Evolutionary conservation across 1,140 invertebrate species (phyloP).

Genomic region (Heliconius himera): DNA sequence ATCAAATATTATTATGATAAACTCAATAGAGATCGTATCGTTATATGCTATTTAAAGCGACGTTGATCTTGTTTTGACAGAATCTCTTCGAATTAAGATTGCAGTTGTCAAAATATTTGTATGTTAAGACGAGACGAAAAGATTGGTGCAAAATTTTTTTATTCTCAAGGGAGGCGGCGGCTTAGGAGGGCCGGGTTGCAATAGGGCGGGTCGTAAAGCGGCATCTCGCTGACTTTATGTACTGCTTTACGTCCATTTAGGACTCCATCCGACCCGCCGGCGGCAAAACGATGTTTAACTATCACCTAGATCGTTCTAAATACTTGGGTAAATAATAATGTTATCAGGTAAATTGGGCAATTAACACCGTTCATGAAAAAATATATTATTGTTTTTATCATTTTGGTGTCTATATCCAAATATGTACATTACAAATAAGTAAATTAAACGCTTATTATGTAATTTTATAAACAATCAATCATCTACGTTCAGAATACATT

Average conservation of each 20-base stretch:
- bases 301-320: conserved; percentile 31
- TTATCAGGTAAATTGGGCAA: not conserved
- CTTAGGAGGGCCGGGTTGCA: conserved; percentile 4
- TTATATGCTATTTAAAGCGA: conserved; percentile 47
- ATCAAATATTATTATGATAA: conserved; percentile 57
- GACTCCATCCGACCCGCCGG: conserved; percentile 41
- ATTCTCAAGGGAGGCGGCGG: conserved; percentile 26
- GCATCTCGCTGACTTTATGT: conserved; percentile 54
- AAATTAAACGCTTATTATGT: not conserved
- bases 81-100: conserved; percentile 35
- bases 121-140: not conserved
- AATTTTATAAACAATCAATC: conserved; percentile 1
- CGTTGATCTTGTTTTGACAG: conserved; percentile 51
- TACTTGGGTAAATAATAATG: not conserved
- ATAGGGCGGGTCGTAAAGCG: conserved; percentile 56
- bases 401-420: not conserved
- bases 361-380: not conserved
- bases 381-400: too few species aligned
- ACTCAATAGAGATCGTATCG: conserved; percentile 44
- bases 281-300: conserved; percentile 36
- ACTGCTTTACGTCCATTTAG: conserved; percentile 59
- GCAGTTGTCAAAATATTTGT: conserved; percentile 19
- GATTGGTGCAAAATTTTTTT: conserved; percentile 27
- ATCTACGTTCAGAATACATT: not conserved
- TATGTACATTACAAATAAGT: not conserved